Evolutionary conservation across 1,140 invertebrate genomes (phyloP).

Genomic region (Pseudomyrmex concolor): DNA sequence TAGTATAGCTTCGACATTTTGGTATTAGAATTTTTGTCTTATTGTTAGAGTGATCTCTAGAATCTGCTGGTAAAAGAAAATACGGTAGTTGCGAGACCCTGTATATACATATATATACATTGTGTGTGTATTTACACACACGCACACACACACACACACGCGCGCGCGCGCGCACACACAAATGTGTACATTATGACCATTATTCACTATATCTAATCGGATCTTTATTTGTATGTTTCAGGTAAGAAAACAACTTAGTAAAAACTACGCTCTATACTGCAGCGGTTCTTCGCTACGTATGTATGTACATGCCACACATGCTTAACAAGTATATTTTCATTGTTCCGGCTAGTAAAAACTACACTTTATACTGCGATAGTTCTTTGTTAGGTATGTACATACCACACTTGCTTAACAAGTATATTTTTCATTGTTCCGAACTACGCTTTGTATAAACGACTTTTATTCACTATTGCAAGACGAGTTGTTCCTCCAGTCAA

Average conservation of each 20-base stretch:
- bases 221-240: constrained; percentile 58
- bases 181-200: constrained; percentile 26
- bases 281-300: constrained; percentile 11
- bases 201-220: constrained; percentile 47
- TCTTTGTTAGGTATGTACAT: constrained; percentile 40
- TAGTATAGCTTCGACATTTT: no score
- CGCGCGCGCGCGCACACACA: no score
- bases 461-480: constrained; percentile 6
- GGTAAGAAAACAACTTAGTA: constrained; percentile 44
- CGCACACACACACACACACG: no score
- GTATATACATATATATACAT: no score
- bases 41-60: no score
- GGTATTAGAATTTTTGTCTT: no score
- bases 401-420: constrained; percentile 36
- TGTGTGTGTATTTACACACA: no score
- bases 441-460: background rate
- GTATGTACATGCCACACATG: constrained; percentile 49
- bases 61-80: no score
- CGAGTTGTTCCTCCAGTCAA: constrained; percentile 3
- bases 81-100: no score
- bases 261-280: background rate
- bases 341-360: constrained; percentile 18
- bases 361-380: background rate
- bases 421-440: constrained; percentile 44
- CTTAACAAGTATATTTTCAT: constrained; percentile 48